A percentile compares a stretch with the other conserved stretches of the same genome.
Conservation (phyloP, 2,113 vertebrate genomes). For the Romanogobio albipinnatus region DNA sequence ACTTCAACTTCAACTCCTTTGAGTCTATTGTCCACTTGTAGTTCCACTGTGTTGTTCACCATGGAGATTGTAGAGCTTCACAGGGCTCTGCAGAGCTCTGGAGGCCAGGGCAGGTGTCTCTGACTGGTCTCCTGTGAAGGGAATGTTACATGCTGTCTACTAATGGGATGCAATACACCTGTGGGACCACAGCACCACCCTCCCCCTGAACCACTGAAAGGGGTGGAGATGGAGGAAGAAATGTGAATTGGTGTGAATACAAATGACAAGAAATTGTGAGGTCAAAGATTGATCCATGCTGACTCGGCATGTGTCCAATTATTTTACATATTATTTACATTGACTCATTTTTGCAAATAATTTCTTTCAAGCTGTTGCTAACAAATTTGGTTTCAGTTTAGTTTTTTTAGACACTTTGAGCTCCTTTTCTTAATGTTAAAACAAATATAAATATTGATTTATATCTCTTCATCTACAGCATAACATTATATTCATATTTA, state of each 20-base stretch:
- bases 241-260: conserved; percentile 2
- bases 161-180: background rate
- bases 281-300: background rate
- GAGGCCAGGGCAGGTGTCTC: conserved; percentile 23
- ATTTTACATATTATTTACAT: background rate
- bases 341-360: too few species aligned
- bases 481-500: background rate
- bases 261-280: background rate
- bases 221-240: background rate
- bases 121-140: conserved; percentile 34
- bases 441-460: background rate
- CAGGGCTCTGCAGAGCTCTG: background rate
- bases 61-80: conserved; percentile 25
- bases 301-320: background rate
- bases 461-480: background rate
- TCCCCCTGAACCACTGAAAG: background rate
- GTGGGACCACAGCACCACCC: background rate
- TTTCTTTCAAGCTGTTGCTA: too few species aligned
- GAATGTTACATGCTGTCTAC: conserved; percentile 6
- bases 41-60: background rate
- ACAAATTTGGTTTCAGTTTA: too few species aligned
- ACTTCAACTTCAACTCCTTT: background rate
- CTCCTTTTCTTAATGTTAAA: background rate
- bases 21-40: background rate
- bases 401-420: too few species aligned